Percentiles rank a stretch among this genome's conserved stretches.
Conservation (phyloP, 1,140 invertebrate species). For the Solen grandis region DNA sequence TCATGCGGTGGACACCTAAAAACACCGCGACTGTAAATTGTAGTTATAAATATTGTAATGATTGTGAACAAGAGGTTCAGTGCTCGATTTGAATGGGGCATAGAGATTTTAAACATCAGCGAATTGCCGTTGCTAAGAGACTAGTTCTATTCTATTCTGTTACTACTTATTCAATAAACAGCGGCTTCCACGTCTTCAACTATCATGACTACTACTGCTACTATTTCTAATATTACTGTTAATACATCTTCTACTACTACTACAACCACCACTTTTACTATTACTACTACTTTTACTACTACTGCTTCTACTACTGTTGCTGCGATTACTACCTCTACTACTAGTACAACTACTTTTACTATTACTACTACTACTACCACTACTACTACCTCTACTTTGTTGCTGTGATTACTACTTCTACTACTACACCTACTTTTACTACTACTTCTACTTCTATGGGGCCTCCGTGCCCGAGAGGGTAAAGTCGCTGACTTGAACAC, state of each 20-base stretch:
- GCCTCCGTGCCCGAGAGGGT: too few relatives aligned
- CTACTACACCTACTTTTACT: conserved; percentile 18
- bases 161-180: too few relatives aligned
- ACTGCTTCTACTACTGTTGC: conserved; percentile 10
- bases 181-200: background rate
- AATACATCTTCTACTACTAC: conserved; percentile 5
- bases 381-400: background rate
- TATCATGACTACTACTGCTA: background rate
- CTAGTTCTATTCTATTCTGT: too few relatives aligned
- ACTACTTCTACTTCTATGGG: background rate
- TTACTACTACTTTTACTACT: background rate
- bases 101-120: too few relatives aligned
- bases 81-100: too few relatives aligned
- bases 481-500: too few relatives aligned
- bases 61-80: too few relatives aligned
- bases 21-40: too few relatives aligned
- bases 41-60: too few relatives aligned
- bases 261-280: background rate
- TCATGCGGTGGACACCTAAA: too few relatives aligned
- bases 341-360: conserved; percentile 16
- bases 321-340: conserved; percentile 5
- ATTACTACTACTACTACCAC: conserved; percentile 7
- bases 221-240: background rate
- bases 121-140: too few relatives aligned
- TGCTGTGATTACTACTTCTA: conserved; percentile 21